Evolutionary conservation across 2,113 vertebrate genomes (phyloP).

Genomic region (Lamprotornis superbus): DNA sequence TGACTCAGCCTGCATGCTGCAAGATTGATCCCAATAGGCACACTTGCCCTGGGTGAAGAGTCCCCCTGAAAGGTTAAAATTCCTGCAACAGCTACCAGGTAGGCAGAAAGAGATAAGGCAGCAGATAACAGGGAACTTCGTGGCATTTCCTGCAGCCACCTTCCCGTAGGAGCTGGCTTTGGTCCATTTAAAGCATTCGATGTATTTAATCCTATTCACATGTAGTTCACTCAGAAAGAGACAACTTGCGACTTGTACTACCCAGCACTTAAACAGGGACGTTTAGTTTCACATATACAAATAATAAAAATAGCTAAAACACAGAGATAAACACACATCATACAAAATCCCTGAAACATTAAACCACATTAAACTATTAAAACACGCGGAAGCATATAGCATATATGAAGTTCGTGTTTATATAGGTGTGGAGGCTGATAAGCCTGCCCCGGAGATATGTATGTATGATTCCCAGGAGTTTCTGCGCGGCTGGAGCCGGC

Average conservation of each 20-base stretch:
- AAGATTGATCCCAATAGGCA: neutral
- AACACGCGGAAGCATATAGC: rapidly evolving
- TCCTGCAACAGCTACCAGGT: neutral
- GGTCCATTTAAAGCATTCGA: neutral
- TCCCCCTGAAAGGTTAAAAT: neutral
- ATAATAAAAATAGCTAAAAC: neutral
- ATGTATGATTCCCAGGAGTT: rapidly evolving
- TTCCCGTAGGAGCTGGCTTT: neutral
- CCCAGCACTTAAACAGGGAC: rapidly evolving
- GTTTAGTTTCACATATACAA: rapidly evolving
- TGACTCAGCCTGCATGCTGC: neutral
- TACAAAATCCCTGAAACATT: rapidly evolving
- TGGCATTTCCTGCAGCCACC: conserved; percentile 1
- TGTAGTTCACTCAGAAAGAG: rapidly evolving
- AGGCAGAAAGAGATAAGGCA: neutral
- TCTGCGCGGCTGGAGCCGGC: neutral
- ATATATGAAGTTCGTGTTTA: rapidly evolving
- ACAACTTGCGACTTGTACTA: rapidly evolving
- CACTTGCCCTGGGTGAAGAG: neutral
- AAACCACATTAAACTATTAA: neutral
- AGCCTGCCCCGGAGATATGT: neutral
- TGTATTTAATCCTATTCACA: neutral
- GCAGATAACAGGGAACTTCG: neutral
- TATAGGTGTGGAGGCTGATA: no score
- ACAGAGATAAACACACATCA: no score